These are phyloP conservation scores for Scaptomyza polygonia DNA, from an alignment of 2,888 invertebrate species.

Conservation along the genomic window DNA sequence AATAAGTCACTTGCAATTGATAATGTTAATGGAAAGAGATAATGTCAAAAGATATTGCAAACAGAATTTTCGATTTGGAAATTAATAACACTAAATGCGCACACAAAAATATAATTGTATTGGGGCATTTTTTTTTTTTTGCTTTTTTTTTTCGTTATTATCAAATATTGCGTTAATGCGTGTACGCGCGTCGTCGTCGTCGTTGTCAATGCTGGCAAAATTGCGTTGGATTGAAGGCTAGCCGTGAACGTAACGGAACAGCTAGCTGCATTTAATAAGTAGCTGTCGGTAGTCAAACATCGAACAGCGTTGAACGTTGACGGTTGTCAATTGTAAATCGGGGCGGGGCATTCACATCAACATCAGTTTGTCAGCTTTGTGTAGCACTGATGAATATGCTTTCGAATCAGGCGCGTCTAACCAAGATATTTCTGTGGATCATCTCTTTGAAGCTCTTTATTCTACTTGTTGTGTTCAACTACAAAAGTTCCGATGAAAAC, in stretches of 20 bases:
- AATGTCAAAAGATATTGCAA: not conserved
- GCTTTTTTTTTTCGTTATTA: slow-evolving; percentile 18
- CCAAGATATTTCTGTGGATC: slow-evolving; percentile 29
- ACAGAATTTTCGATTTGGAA: not conserved
- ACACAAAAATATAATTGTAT: not conserved
- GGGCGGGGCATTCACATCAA: not conserved
- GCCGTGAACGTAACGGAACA: slow-evolving; percentile 4
- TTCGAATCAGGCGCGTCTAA: slow-evolving; percentile 15
- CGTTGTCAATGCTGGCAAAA: not conserved
- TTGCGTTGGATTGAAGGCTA: not conserved
- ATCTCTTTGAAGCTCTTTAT: slow-evolving; percentile 36
- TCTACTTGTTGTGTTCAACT: slow-evolving; percentile 12
- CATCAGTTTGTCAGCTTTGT: not conserved
- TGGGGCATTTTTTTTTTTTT: no score
- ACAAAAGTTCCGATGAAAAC: not conserved
- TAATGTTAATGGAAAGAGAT: not conserved
- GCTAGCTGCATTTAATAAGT: slow-evolving; percentile 5
- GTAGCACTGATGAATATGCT: slow-evolving; percentile 22
- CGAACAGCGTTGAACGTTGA: slow-evolving; percentile 7
- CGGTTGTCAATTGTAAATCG: not conserved
- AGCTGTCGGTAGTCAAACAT: slow-evolving; percentile 24
- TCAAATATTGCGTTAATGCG: slow-evolving; percentile 30
- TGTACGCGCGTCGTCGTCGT: not conserved
- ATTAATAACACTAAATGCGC: not conserved
- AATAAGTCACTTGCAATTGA: not conserved